Conservation (phyloP, 2,113 vertebrate genomes). For the Amblyornis subalaris region DNA sequence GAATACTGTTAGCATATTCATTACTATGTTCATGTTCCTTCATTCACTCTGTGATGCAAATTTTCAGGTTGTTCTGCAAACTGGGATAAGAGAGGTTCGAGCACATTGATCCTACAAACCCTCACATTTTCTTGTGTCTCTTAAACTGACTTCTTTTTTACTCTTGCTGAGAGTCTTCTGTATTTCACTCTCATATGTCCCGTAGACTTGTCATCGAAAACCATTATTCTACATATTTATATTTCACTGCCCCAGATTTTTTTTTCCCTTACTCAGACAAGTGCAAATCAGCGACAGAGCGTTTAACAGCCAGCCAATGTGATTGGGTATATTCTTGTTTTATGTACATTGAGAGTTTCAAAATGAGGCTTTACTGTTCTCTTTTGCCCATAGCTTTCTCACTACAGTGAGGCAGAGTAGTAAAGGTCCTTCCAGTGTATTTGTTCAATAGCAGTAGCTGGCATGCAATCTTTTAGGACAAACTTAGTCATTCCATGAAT, state of each 20-base stretch:
- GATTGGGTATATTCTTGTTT: not conserved
- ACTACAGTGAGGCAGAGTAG: not conserved
- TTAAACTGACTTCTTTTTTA: not conserved
- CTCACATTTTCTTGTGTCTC: not conserved
- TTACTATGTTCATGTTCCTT: not conserved
- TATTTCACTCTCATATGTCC: not conserved
- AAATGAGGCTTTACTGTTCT: not conserved
- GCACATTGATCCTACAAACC: not conserved
- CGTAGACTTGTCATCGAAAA: not conserved
- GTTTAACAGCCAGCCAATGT: not conserved
- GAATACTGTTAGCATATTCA: constrained; percentile 4
- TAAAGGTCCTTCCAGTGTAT: not conserved
- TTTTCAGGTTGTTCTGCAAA: not conserved
- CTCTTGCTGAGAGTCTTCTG: not conserved
- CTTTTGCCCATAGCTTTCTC: not conserved
- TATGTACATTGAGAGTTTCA: not conserved
- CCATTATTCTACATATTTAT: not conserved
- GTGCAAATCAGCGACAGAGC: not conserved
- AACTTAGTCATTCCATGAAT: not conserved
- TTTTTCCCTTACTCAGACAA: not conserved
- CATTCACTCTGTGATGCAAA: not conserved
- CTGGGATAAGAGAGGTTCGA: not conserved
- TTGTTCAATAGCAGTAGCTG: not conserved
- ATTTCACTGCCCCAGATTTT: not conserved
- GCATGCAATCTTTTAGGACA: not conserved